A percentile compares a stretch with the other conserved stretches of the same genome.
Conservation (phyloP, 2,888 invertebrate species). For the Diaphora mendica region DNA sequence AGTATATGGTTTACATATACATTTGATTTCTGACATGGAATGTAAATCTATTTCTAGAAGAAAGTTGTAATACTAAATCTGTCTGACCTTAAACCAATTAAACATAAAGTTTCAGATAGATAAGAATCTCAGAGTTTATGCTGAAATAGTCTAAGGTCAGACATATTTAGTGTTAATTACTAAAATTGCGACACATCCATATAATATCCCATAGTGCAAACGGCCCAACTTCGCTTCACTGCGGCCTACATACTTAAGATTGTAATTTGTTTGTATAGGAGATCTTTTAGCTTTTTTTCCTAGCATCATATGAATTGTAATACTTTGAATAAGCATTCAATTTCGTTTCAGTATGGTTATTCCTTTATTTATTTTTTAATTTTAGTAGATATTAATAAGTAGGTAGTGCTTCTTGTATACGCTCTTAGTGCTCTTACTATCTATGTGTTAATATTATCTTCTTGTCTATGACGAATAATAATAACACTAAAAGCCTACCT, state of each 20-base stretch:
- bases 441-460: no score
- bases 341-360: no score
- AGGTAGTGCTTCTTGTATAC: no score
- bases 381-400: no score
- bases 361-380: no score
- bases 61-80: constrained; percentile 3
- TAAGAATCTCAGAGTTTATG: constrained; percentile 3
- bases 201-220: background rate
- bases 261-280: background rate
- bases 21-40: background rate
- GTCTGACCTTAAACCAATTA: constrained; percentile 12
- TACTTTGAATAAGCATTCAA: no score
- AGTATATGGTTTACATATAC: background rate
- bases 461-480: no score
- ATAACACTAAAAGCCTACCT: no score
- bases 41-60: constrained; percentile 6
- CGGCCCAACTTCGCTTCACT: background rate
- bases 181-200: constrained; percentile 3
- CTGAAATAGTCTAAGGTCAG: constrained; percentile 4
- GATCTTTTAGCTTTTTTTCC: no score
- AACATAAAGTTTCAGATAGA: constrained; percentile 46
- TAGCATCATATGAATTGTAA: no score
- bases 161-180: constrained; percentile 3
- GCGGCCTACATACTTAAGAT: background rate
- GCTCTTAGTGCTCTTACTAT: no score